phyloP scores from a whole-genome alignment of 1,140 invertebrate species.

The Hyposmocoma kahamanoa region DNA sequence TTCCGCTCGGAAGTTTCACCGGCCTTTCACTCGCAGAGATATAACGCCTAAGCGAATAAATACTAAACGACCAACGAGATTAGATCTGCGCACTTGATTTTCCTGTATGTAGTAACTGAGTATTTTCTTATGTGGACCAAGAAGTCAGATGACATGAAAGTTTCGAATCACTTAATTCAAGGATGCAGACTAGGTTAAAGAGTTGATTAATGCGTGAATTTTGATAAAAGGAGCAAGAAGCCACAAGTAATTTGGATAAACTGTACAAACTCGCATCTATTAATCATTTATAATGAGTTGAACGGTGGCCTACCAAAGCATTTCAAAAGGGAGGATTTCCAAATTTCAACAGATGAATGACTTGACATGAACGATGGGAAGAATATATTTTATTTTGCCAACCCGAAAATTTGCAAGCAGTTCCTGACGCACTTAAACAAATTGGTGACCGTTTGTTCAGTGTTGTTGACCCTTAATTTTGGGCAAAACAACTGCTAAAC shows the following conservation, averaged over 20 bases:
- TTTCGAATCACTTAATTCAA: not conserved
- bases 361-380: not conserved
- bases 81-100: slow-evolving; percentile 9
- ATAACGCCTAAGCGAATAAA: slow-evolving; percentile 21
- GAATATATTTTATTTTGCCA: not conserved
- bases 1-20: slow-evolving; percentile 60
- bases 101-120: not conserved
- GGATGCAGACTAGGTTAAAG: not conserved
- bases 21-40: slow-evolving; percentile 53
- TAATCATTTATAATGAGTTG: not conserved
- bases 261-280: not conserved
- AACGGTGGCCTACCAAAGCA: not conserved
- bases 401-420: not conserved
- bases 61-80: slow-evolving; percentile 22
- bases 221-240: too few species aligned
- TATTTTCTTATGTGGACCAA: not conserved
- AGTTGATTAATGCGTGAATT: too few species aligned
- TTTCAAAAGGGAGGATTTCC: not conserved
- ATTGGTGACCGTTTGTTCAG: not conserved
- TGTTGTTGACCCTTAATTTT: not conserved
- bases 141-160: not conserved
- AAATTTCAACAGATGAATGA: not conserved
- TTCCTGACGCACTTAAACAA: not conserved
- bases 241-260: too few species aligned
- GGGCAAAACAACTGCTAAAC: slow-evolving; percentile 9